phyloP scores from a whole-genome alignment of 92 coral and sea anemone genomes.

The Phenganax subtilis region DNA sequence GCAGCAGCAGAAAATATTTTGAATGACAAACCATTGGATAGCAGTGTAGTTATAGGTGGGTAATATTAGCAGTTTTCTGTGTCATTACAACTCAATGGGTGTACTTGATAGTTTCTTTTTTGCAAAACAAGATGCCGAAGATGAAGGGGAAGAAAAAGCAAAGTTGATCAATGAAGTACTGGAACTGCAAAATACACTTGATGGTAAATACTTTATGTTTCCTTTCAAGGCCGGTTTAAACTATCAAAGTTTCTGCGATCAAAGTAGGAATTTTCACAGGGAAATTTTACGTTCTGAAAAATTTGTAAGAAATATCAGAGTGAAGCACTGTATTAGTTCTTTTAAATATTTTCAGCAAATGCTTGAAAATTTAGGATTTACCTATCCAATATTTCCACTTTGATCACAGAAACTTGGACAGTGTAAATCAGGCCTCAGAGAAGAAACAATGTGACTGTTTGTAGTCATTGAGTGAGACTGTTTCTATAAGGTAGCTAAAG shows the following conservation, averaged over 20 bases:
- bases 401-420: too few relatives aligned
- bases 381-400: too few relatives aligned
- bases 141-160: slow-evolving; percentile 89
- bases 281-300: too few relatives aligned
- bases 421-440: too few relatives aligned
- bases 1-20: neutral
- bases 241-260: neutral
- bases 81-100: neutral
- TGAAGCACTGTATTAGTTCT: too few relatives aligned
- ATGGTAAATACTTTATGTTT: slow-evolving; percentile 52
- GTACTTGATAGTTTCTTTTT: neutral
- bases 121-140: slow-evolving; percentile 35
- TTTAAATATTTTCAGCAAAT: too few relatives aligned
- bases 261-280: too few relatives aligned
- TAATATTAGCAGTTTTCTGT: neutral
- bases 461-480: too few relatives aligned
- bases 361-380: too few relatives aligned
- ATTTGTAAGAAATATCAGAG: too few relatives aligned
- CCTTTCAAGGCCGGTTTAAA: neutral
- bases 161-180: slow-evolving; percentile 86
- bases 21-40: slow-evolving; percentile 19
- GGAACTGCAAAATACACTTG: slow-evolving; percentile 92
- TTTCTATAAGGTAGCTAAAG: too few relatives aligned
- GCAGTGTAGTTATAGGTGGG: slow-evolving; percentile 19
- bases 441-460: too few relatives aligned